Evolutionary conservation across 30 jellyfish, hydroid and myxozoan genomes (phyloP).

Genomic region (Aurelia coerulea): DNA sequence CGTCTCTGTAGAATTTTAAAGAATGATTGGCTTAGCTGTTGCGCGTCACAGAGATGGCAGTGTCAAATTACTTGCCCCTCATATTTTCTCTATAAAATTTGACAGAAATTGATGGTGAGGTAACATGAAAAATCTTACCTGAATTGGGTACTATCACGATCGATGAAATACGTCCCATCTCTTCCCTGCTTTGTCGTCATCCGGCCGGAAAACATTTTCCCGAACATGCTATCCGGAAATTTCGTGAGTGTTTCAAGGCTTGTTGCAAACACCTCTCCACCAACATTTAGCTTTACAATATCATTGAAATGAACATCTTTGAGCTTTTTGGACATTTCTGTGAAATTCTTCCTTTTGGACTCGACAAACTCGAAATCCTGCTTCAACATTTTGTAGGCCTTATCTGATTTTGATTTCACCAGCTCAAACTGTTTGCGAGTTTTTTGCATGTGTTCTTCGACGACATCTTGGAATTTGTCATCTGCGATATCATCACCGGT

Average conservation of each 20-base stretch:
- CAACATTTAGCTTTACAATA: not conserved
- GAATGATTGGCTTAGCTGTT: too few species aligned
- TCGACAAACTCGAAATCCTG: not conserved
- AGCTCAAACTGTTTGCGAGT: not conserved
- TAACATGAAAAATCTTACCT: too few species aligned
- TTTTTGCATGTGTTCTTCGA: not conserved
- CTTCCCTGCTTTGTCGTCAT: not conserved
- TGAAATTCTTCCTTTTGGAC: not conserved
- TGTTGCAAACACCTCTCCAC: not conserved
- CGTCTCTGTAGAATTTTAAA: too few species aligned
- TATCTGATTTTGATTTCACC: not conserved
- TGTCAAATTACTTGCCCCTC: too few species aligned
- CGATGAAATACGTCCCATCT: not conserved
- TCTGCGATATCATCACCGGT: not conserved
- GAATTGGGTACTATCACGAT: not conserved
- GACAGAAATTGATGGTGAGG: too few species aligned
- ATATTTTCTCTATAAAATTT: too few species aligned
- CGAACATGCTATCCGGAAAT: not conserved
- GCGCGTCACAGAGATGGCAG: too few species aligned
- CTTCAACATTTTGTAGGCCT: not conserved
- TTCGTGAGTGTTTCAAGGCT: not conserved
- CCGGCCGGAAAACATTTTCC: not conserved
- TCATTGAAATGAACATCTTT: not conserved
- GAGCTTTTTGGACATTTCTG: not conserved
- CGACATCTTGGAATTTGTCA: not conserved